Percentiles rank a stretch among this genome's conserved stretches.
phyloP scores from a whole-genome alignment of 1,140 invertebrate species.

The Caenorhabditis inopinata region DNA sequence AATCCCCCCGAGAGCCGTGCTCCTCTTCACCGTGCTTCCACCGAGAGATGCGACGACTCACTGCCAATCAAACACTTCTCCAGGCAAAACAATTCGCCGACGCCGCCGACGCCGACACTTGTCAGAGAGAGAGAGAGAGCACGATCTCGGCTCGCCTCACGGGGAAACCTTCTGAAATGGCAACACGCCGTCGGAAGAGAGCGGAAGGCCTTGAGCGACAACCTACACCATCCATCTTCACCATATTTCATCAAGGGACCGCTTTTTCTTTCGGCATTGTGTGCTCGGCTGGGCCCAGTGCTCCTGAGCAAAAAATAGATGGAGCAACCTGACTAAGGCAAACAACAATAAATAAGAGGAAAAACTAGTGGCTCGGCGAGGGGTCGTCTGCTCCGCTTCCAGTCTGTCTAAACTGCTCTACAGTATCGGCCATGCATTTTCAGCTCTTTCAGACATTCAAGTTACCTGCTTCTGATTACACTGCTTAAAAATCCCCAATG shows the following conservation, averaged over 20 bases:
- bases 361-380: no score
- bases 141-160: neutral
- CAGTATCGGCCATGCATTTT: no score
- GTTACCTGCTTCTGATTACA: no score
- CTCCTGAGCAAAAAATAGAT: neutral
- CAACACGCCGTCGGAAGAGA: no score
- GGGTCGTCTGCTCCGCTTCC: no score
- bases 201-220: neutral
- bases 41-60: neutral
- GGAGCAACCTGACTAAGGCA: neutral
- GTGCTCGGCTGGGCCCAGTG: neutral
- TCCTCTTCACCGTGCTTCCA: neutral
- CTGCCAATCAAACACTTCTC: conserved; percentile 33
- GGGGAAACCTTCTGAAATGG: conserved; percentile 29
- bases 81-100: conserved; percentile 31
- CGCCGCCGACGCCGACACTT: neutral
- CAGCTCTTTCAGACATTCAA: no score
- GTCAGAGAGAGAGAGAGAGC: neutral
- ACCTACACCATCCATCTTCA: conserved; percentile 29
- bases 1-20: neutral
- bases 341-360: no score
- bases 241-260: conserved; percentile 33
- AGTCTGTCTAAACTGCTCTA: no score
- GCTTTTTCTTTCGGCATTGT: neutral
- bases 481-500: no score